phyloP scores from a whole-genome alignment of 2,888 invertebrate species.

The Alloscopus bannaensis region DNA sequence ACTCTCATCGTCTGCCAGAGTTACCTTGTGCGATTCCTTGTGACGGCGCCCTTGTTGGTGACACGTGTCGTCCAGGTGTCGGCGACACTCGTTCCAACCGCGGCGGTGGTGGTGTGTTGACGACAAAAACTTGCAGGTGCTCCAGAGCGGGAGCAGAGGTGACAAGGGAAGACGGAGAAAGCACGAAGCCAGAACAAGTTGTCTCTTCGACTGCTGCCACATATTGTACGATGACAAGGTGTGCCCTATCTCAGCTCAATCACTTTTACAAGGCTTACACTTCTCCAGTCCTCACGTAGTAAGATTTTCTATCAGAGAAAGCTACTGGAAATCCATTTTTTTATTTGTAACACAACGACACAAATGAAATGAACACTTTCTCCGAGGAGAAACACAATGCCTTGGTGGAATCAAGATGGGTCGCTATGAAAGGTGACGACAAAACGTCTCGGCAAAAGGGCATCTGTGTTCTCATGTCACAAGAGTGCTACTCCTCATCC shows the following conservation, averaged over 20 bases:
- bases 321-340: no score
- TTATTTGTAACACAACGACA: no score
- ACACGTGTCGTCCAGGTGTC: neutral
- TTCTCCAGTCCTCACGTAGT: no score
- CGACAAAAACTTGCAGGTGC: neutral
- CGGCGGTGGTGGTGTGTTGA: neutral
- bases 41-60: constrained; percentile 6
- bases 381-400: no score
- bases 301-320: no score
- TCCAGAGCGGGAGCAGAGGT: neutral
- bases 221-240: constrained; percentile 46
- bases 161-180: neutral
- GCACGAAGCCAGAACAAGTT: neutral
- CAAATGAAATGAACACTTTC: no score
- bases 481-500: no score
- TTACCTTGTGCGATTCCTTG: neutral
- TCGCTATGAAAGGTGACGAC: no score
- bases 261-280: no score
- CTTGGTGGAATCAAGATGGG: no score
- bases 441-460: no score
- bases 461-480: no score
- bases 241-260: constrained; percentile 44
- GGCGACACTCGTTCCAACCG: neutral
- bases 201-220: neutral
- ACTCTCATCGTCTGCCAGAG: neutral